These are phyloP conservation scores for Picathartes gymnocephalus DNA, from an alignment of 2,113 vertebrate species.

Conservation along the genomic window DNA sequence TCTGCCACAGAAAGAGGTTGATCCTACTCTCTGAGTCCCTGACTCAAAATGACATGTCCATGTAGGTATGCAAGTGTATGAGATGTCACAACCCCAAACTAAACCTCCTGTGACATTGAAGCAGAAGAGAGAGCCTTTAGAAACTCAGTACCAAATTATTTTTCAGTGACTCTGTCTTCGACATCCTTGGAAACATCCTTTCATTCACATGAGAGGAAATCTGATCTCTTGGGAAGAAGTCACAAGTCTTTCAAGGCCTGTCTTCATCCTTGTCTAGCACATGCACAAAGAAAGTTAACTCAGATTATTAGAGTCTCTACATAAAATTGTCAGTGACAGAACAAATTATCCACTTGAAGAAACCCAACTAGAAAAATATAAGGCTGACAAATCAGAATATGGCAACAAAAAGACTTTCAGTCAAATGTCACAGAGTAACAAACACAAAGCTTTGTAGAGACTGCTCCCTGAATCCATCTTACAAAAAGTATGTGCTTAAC, in stretches of 20 bases:
- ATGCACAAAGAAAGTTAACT: not conserved
- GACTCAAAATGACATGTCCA: not conserved
- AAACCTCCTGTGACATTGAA: rapidly evolving
- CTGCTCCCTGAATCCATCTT: not conserved
- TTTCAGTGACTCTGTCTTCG: not conserved
- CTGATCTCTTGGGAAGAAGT: not conserved
- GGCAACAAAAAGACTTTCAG: not conserved
- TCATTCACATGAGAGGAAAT: not conserved
- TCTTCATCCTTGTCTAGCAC: not conserved
- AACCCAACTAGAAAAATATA: not conserved
- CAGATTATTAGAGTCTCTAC: not conserved
- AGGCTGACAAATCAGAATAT: not conserved
- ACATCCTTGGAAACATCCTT: not conserved
- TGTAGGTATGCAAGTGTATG: not conserved
- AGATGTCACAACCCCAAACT: not conserved
- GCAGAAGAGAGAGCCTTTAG: not conserved
- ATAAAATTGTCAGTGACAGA: not conserved
- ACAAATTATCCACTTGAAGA: not conserved
- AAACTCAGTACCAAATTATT: not conserved
- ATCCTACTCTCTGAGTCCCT: not conserved
- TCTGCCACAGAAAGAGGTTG: not conserved
- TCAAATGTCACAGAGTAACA: not conserved
- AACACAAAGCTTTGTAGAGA: not conserved
- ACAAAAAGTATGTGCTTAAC: not conserved
- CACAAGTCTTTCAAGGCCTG: not conserved